These are phyloP conservation scores for Agrochola lota DNA, from an alignment of 2,888 invertebrate genomes.

Conservation along the genomic window DNA sequence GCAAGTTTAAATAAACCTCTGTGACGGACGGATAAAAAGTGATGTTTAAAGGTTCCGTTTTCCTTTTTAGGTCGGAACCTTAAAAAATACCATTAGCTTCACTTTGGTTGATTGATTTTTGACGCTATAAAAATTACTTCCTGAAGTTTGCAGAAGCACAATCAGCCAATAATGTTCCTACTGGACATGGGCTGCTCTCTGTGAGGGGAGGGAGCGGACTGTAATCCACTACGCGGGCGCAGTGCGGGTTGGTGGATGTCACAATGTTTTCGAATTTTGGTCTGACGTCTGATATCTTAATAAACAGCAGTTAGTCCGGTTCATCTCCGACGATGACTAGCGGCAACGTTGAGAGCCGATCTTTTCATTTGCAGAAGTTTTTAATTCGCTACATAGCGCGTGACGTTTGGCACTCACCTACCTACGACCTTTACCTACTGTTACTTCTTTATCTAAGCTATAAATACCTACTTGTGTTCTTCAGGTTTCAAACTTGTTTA, in stretches of 20 bases:
- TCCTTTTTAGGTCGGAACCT: not conserved
- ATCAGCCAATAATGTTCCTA: not conserved
- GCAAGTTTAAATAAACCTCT: not conserved
- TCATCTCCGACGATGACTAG: not conserved
- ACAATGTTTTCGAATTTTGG: not conserved
- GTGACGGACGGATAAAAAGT: not conserved
- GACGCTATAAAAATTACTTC: not conserved
- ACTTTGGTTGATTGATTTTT: not conserved
- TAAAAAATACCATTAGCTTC: not conserved
- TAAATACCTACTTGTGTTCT: not conserved
- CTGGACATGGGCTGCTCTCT: too few species aligned
- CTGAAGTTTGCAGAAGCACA: not conserved
- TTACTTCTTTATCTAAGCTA: not conserved
- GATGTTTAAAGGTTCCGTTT: not conserved
- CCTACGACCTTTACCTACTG: not conserved
- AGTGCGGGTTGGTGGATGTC: not conserved
- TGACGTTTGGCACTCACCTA: not conserved
- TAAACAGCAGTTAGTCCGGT: not conserved
- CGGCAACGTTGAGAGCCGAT: not conserved
- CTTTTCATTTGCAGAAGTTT: not conserved
- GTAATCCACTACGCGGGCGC: not conserved
- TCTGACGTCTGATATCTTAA: not conserved
- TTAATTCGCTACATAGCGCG: not conserved
- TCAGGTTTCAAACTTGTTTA: not conserved
- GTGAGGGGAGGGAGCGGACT: not conserved